phyloP scores from a whole-genome alignment of 2,888 invertebrate genomes.

The Epsilonema sp. region DNA sequence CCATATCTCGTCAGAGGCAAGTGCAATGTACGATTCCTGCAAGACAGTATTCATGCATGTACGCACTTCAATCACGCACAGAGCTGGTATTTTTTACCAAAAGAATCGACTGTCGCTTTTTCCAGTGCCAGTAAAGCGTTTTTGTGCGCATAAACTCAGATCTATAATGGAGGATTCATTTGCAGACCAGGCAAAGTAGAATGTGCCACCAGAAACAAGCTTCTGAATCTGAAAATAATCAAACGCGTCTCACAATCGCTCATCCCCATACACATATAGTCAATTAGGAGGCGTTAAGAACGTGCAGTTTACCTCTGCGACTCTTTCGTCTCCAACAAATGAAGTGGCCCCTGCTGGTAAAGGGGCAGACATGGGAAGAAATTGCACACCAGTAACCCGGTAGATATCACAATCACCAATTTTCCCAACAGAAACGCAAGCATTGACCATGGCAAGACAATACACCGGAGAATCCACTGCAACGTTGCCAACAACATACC shows the following conservation, averaged over 20 bases:
- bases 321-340: too few relatives aligned
- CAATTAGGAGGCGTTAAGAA: too few relatives aligned
- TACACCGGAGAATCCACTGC: constrained; percentile 41
- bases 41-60: too few relatives aligned
- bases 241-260: too few relatives aligned
- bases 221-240: constrained; percentile 46
- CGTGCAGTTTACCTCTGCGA: too few relatives aligned
- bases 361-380: constrained; percentile 47
- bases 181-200: constrained; percentile 73
- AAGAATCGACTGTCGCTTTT: too few relatives aligned
- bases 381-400: constrained; percentile 72
- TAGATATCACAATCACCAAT: constrained; percentile 83
- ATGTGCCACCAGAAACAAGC: constrained; percentile 86
- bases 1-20: constrained; percentile 76
- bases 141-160: constrained; percentile 78
- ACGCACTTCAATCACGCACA: too few relatives aligned
- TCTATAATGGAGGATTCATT: constrained; percentile 47
- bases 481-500: too few relatives aligned
- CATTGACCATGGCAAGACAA: constrained; percentile 77
- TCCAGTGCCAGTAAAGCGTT: too few relatives aligned
- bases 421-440: constrained; percentile 88
- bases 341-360: background rate
- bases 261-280: too few relatives aligned
- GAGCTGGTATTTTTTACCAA: too few relatives aligned
- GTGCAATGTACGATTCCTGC: constrained; percentile 75